Percentiles rank a stretch among this genome's conserved stretches.
phyloP scores from a whole-genome alignment of 2,888 invertebrate species.

The Bruchidius siliquastri region DNA sequence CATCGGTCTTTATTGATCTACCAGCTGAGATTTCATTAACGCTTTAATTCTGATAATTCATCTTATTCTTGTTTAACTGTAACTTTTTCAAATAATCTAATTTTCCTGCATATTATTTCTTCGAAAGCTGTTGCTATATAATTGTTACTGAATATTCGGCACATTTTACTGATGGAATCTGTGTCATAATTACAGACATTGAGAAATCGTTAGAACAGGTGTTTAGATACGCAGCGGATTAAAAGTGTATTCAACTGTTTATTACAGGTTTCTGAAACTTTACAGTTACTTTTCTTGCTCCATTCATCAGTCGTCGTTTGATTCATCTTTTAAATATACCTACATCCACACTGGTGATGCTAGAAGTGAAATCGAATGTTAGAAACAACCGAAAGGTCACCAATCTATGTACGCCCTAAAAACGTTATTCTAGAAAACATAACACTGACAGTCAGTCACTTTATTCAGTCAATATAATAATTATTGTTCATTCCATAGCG shows the following conservation, averaged over 20 bases:
- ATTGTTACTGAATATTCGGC: background rate
- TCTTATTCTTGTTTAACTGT: too few relatives aligned
- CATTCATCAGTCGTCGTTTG: background rate
- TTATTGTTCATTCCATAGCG: too few relatives aligned
- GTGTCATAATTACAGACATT: conserved; percentile 21
- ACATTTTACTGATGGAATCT: conserved; percentile 13
- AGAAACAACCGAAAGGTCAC: background rate
- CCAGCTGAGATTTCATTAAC: too few relatives aligned
- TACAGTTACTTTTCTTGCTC: conserved; percentile 3
- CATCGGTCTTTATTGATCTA: too few relatives aligned
- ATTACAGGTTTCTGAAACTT: background rate
- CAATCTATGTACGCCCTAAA: background rate
- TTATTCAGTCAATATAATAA: too few relatives aligned
- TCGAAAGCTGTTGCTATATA: background rate
- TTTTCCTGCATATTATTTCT: background rate
- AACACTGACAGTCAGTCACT: background rate
- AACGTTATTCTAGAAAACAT: background rate
- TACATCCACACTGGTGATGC: background rate
- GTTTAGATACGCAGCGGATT: conserved; percentile 8
- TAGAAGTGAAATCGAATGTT: background rate
- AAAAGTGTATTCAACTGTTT: background rate
- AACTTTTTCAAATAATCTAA: background rate
- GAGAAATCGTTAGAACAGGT: conserved; percentile 23
- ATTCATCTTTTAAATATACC: background rate
- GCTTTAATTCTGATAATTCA: too few relatives aligned